phyloP scores from a whole-genome alignment of 2,888 invertebrate genomes.

The Drosophila dives region DNA sequence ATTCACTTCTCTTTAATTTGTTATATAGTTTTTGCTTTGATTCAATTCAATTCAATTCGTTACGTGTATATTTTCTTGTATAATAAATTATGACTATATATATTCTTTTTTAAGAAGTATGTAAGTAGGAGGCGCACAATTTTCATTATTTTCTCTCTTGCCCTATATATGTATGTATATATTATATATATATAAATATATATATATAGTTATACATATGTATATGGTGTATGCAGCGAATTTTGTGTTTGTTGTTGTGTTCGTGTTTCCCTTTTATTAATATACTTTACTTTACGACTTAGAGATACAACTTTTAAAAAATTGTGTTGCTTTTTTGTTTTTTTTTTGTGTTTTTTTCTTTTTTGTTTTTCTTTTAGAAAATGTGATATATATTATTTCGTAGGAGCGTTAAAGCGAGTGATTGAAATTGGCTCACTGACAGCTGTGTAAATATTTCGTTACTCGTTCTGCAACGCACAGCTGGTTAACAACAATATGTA shows the following conservation, averaged over 20 bases:
- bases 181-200: slow-evolving; percentile 7
- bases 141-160: slow-evolving; percentile 23
- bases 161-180: slow-evolving; percentile 5
- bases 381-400: slow-evolving; percentile 53
- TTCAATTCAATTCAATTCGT: slow-evolving; percentile 38
- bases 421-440: slow-evolving; percentile 38
- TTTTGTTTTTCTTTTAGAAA: slow-evolving; percentile 48
- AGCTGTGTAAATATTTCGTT: slow-evolving; percentile 47
- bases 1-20: slow-evolving; percentile 4
- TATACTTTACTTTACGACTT: slow-evolving; percentile 49
- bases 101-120: slow-evolving; percentile 52
- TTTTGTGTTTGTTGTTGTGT: slow-evolving; percentile 16
- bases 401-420: slow-evolving; percentile 50
- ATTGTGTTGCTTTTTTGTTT: slow-evolving; percentile 31
- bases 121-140: slow-evolving; percentile 66
- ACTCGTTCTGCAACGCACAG: slow-evolving; percentile 29
- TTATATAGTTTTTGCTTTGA: slow-evolving; percentile 13
- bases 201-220: slow-evolving; percentile 17
- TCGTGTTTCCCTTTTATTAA: slow-evolving; percentile 4
- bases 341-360: slow-evolving; percentile 9
- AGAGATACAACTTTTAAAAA: slow-evolving; percentile 60
- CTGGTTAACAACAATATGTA: slow-evolving; percentile 33
- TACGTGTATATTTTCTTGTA: slow-evolving; percentile 62
- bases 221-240: slow-evolving; percentile 9
- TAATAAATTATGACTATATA: slow-evolving; percentile 69